phyloP scores from a whole-genome alignment of 2,797 vertebrate genomes.

The Typhlichthys eigenmanni region DNA sequence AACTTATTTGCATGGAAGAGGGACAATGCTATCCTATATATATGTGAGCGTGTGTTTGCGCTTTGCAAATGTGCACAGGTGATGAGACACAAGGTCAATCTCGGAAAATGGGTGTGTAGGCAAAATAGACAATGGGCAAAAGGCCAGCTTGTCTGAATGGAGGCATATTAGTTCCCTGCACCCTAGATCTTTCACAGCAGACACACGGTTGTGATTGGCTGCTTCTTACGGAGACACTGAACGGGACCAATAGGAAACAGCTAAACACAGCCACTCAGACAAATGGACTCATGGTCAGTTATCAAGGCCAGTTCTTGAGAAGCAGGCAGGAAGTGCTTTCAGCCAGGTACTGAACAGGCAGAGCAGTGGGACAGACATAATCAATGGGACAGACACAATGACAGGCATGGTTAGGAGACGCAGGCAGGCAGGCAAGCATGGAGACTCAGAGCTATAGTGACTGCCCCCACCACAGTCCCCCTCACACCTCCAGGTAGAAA shows the following conservation, averaged over 20 bases:
- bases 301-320: constrained; percentile 49
- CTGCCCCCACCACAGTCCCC: constrained; percentile 52
- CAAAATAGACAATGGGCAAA: neutral
- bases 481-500: constrained; percentile 68
- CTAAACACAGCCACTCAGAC: constrained; percentile 36
- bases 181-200: constrained; percentile 6
- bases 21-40: neutral
- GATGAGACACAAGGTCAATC: neutral
- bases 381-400: constrained; percentile 31
- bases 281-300: constrained; percentile 29
- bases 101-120: constrained; percentile 11
- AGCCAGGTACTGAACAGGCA: constrained; percentile 65
- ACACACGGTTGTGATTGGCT: neutral
- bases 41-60: constrained; percentile 1
- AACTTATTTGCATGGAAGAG: neutral
- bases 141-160: neutral
- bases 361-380: constrained; percentile 44
- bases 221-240: neutral
- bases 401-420: constrained; percentile 50
- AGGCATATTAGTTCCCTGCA: neutral
- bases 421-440: constrained; percentile 69
- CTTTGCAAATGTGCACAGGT: constrained; percentile 14
- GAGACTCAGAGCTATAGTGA: constrained; percentile 59
- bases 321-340: constrained; percentile 51
- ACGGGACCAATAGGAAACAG: constrained; percentile 25